These are phyloP conservation scores for Polydrusus pterygomalis DNA, from an alignment of 2,888 invertebrate species.

Conservation along the genomic window DNA sequence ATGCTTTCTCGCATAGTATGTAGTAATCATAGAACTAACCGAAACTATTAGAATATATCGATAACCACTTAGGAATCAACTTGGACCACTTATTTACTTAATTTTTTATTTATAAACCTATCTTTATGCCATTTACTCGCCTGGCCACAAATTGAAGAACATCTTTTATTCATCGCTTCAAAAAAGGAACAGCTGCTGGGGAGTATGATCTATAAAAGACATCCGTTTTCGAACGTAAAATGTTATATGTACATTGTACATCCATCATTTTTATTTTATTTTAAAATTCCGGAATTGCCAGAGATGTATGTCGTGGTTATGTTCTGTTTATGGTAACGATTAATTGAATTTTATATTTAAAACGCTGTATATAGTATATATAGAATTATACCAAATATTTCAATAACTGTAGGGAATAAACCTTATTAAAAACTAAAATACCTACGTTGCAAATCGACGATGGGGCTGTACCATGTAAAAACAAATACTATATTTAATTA, in stretches of 20 bases:
- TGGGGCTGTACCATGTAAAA: too few species aligned
- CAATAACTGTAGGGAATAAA: too few species aligned
- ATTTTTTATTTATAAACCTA: constrained; percentile 7
- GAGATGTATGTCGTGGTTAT: neutral
- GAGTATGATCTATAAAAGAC: constrained; percentile 39
- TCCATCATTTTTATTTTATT: constrained; percentile 42
- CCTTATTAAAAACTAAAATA: too few species aligned
- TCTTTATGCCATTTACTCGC: constrained; percentile 29
- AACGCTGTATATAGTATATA: too few species aligned
- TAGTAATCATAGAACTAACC: too few species aligned
- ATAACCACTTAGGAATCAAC: neutral
- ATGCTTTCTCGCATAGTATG: too few species aligned
- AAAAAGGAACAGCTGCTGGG: constrained; percentile 29
- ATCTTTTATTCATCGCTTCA: constrained; percentile 42
- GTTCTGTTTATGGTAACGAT: neutral
- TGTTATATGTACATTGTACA: constrained; percentile 41
- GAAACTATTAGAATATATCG: neutral
- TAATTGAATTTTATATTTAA: too few species aligned
- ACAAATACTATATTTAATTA: neutral
- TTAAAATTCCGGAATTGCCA: constrained; percentile 11
- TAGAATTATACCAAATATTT: too few species aligned
- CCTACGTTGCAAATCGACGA: too few species aligned
- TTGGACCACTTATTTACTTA: neutral
- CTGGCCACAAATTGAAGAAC: constrained; percentile 36
- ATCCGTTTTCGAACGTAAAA: constrained; percentile 43